Evolutionary conservation across 2,797 vertebrate species (phyloP).

Genomic region (Falco rusticolus): DNA sequence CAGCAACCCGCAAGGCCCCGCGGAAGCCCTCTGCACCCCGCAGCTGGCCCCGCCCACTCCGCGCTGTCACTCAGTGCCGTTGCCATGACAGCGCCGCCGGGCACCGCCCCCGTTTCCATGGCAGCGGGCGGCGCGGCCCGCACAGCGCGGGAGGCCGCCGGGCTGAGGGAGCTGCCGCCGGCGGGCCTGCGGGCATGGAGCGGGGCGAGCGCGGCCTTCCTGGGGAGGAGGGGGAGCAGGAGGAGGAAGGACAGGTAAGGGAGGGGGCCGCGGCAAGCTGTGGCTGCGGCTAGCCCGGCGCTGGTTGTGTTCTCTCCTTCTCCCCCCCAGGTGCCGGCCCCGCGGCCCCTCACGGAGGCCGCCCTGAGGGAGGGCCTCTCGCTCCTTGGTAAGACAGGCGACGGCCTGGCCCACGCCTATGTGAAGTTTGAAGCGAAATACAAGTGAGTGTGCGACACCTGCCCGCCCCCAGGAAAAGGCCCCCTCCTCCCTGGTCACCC

Average conservation of each 20-base stretch:
- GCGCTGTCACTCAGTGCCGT: not conserved
- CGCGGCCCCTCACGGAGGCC: constrained; percentile 79
- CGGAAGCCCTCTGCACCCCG: not conserved
- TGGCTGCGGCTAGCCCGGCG: not conserved
- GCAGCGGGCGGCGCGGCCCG: not conserved
- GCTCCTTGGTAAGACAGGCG: constrained; percentile 85
- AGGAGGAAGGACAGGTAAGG: constrained; percentile 26
- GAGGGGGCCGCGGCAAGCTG: not conserved
- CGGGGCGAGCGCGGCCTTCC: not conserved
- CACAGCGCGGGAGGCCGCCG: not conserved
- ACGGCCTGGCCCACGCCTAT: constrained; percentile 88
- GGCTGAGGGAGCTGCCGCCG: not conserved
- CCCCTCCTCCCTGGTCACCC: not conserved
- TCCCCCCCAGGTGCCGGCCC: constrained; percentile 42
- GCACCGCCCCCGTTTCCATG: constrained; percentile 12
- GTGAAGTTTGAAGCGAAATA: constrained; percentile 84
- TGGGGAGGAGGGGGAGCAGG: not conserved
- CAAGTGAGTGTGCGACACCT: constrained; percentile 76
- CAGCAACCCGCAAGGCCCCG: no score
- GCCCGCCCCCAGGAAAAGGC: not conserved
- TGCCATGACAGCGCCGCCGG: not conserved
- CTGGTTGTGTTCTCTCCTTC: not conserved
- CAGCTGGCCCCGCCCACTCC: not conserved
- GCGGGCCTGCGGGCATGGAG: not conserved
- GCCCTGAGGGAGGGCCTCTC: constrained; percentile 83